These are phyloP conservation scores for Lacanobia wlatinum DNA, from an alignment of 2,888 invertebrate species.

Conservation along the genomic window DNA sequence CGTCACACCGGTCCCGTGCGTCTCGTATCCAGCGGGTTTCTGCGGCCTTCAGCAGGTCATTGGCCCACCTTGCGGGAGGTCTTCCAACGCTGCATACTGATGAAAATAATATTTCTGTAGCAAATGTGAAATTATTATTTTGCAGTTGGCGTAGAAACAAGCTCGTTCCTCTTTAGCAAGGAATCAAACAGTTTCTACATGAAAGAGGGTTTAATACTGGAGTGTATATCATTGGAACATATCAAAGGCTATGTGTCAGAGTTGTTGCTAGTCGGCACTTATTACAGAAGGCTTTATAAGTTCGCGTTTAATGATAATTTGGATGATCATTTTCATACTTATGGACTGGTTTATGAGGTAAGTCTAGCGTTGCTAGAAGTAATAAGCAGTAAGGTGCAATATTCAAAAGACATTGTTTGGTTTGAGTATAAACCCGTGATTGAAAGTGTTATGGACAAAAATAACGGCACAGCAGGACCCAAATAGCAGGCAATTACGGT, in stretches of 20 bases:
- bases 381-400: not conserved
- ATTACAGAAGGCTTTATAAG: slow-evolving; percentile 83
- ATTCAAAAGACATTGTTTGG: not conserved
- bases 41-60: too few species aligned
- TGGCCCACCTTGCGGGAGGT: too few species aligned
- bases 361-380: slow-evolving; percentile 16
- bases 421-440: not conserved
- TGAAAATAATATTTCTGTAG: not conserved
- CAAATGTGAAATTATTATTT: slow-evolving; percentile 41
- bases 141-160: slow-evolving; percentile 91
- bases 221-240: slow-evolving; percentile 85
- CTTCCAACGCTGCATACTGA: too few species aligned
- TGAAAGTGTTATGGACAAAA: not conserved
- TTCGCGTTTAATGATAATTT: slow-evolving; percentile 82
- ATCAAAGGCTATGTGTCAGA: slow-evolving; percentile 81
- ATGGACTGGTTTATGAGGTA: slow-evolving; percentile 88
- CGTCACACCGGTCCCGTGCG: too few species aligned
- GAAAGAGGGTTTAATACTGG: slow-evolving; percentile 83
- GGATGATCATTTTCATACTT: slow-evolving; percentile 81
- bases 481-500: not conserved
- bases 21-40: too few species aligned
- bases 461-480: not conserved
- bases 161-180: slow-evolving; percentile 86
- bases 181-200: slow-evolving; percentile 84
- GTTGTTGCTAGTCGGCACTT: slow-evolving; percentile 83